phyloP scores from a whole-genome alignment of 2,797 vertebrate genomes.

The Kryptolebias ocellatus region DNA sequence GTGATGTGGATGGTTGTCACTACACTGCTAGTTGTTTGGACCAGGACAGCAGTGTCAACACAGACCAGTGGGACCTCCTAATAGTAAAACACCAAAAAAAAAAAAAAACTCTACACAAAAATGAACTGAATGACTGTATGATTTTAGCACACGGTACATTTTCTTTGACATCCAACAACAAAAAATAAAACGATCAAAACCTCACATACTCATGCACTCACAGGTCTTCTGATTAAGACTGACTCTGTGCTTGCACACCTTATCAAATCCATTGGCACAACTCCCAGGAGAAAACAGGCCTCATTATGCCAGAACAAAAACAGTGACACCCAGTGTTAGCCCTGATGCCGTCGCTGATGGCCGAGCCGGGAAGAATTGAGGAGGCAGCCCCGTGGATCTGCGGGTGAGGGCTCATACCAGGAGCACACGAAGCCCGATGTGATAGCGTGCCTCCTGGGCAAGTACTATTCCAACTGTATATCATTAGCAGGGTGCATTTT shows the following conservation, averaged over 20 bases:
- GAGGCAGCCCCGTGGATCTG: slow-evolving; percentile 56
- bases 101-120: not conserved
- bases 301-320: slow-evolving; percentile 76
- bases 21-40: slow-evolving; percentile 44
- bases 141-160: not conserved
- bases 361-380: slow-evolving; percentile 38
- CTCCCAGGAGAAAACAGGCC: slow-evolving; percentile 72
- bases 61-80: slow-evolving; percentile 22
- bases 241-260: slow-evolving; percentile 69
- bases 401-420: slow-evolving; percentile 45
- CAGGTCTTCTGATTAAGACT: slow-evolving; percentile 74
- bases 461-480: slow-evolving; percentile 87
- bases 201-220: slow-evolving; percentile 27
- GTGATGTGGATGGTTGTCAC: slow-evolving; percentile 64
- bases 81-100: not conserved
- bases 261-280: slow-evolving; percentile 69
- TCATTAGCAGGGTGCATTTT: slow-evolving; percentile 85
- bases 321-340: slow-evolving; percentile 67
- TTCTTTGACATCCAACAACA: slow-evolving; percentile 30
- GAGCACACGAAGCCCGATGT: slow-evolving; percentile 71
- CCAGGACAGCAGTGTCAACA: slow-evolving; percentile 43
- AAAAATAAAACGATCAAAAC: slow-evolving; percentile 46
- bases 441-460: slow-evolving; percentile 83
- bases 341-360: slow-evolving; percentile 79
- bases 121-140: not conserved